Evolutionary conservation across 2,888 invertebrate species (phyloP).

Genomic region (Dendrolimus pini): DNA sequence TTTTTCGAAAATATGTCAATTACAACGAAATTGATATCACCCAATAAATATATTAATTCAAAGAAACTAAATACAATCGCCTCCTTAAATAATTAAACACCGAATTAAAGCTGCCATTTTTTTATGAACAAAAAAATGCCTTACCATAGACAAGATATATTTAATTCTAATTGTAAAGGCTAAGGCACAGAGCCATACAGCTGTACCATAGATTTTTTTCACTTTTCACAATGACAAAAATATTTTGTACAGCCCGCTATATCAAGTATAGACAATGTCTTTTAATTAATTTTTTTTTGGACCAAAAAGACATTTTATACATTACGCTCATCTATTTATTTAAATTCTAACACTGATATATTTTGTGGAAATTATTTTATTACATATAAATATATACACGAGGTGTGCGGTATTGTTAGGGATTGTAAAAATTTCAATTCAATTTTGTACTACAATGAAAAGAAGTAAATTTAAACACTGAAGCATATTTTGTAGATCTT

Average conservation of each 20-base stretch:
- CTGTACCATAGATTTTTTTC: constrained; percentile 1
- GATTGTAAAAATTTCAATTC: too few species aligned
- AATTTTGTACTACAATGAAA: too few species aligned
- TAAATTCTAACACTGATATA: too few species aligned
- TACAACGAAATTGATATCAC: too few species aligned
- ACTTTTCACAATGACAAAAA: neutral
- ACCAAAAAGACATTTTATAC: neutral
- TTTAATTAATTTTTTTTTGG: neutral
- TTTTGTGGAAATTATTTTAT: too few species aligned
- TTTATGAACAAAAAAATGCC: neutral
- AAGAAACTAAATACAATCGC: too few species aligned
- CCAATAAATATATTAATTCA: too few species aligned
- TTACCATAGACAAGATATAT: neutral
- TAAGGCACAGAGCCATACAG: constrained; percentile 5
- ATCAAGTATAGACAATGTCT: neutral
- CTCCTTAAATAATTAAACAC: neutral
- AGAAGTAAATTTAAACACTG: too few species aligned
- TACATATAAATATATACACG: too few species aligned
- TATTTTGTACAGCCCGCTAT: neutral
- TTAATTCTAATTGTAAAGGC: neutral
- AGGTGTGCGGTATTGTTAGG: too few species aligned
- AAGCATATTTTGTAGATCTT: too few species aligned
- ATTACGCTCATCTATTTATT: neutral
- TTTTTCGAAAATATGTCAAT: too few species aligned
- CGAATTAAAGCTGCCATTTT: neutral